Evolutionary conservation across 1,140 invertebrate genomes (phyloP).

Genomic region (Euura lappo): DNA sequence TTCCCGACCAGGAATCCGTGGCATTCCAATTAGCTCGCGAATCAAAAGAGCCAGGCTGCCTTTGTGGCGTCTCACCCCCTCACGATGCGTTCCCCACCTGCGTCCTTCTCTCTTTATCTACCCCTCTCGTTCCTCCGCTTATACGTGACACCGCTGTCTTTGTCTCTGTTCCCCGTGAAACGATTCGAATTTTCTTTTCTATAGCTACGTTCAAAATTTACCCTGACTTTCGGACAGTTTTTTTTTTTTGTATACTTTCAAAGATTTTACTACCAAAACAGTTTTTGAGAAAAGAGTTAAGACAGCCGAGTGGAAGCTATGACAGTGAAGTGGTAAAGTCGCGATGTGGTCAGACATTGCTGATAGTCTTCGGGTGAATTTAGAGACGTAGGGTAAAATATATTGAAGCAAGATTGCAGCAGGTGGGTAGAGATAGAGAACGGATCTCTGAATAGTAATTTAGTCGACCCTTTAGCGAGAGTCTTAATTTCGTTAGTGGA

Average conservation of each 20-base stretch:
- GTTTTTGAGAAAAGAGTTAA: background rate
- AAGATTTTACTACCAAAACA: background rate
- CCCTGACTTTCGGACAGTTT: background rate
- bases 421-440: background rate
- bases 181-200: no score
- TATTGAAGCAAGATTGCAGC: background rate
- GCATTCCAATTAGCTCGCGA: slow-evolving; percentile 62
- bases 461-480: background rate
- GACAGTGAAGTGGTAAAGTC: no score
- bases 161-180: background rate
- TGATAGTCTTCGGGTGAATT: no score
- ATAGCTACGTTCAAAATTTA: no score
- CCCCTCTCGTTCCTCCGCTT: background rate
- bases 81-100: background rate
- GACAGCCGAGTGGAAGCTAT: no score
- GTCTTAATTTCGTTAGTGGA: background rate
- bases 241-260: background rate
- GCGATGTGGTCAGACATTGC: no score
- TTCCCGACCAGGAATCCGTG: slow-evolving; percentile 53
- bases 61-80: slow-evolving; percentile 55
- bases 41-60: slow-evolving; percentile 60
- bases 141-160: background rate
- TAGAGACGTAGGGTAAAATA: no score
- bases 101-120: slow-evolving; percentile 21
- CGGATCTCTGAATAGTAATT: background rate